phyloP scores from a whole-genome alignment of 2,113 vertebrate species.

The Emydura subglobosa region DNA sequence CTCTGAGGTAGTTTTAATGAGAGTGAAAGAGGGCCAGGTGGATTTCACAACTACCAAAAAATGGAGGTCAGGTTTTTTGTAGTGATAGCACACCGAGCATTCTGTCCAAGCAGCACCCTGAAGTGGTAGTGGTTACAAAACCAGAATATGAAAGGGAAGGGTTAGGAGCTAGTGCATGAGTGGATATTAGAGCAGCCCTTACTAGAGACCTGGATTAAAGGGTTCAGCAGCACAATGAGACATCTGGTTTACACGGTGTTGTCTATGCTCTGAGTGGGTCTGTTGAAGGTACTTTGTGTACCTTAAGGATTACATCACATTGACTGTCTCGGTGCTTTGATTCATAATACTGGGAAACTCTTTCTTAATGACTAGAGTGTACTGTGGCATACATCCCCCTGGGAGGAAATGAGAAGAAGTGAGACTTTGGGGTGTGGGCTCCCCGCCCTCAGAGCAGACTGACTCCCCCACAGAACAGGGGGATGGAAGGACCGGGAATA shows the following conservation, averaged over 20 bases:
- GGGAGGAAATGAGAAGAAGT: neutral
- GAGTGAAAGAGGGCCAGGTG: neutral
- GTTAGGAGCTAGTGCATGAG: neutral
- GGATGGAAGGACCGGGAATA: neutral
- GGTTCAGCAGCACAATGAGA: neutral
- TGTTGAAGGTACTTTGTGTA: neutral
- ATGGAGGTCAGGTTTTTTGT: neutral
- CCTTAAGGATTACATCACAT: neutral
- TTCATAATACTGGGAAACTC: neutral
- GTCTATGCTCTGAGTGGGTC: neutral
- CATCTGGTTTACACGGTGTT: slow-evolving; percentile 8
- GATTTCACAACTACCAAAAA: neutral
- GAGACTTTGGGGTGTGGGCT: neutral
- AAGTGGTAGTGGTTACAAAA: neutral
- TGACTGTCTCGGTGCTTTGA: neutral
- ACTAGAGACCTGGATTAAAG: neutral
- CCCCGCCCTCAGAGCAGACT: neutral
- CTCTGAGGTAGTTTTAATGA: neutral
- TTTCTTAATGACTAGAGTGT: neutral
- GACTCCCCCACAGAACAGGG: neutral
- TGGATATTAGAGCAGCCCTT: neutral
- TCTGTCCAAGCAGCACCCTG: neutral
- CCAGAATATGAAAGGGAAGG: neutral
- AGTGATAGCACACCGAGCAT: neutral
- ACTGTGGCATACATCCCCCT: neutral